phyloP scores from a whole-genome alignment of 2,888 invertebrate genomes.

The Cerastoderma edule region DNA sequence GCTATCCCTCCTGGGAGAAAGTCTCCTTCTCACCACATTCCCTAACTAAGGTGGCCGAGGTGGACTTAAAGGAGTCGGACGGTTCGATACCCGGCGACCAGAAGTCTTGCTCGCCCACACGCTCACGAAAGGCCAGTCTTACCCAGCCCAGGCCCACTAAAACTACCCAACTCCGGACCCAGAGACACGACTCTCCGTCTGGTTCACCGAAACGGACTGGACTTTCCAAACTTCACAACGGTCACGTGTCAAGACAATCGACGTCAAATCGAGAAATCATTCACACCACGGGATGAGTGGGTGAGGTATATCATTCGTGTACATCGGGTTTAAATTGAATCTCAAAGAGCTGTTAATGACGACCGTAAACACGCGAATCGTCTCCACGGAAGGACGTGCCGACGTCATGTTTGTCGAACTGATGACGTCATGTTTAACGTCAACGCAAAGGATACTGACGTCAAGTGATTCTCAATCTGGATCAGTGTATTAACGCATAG shows the following conservation, averaged over 20 bases:
- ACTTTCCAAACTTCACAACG: conserved; percentile 33
- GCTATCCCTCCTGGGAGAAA: conserved; percentile 45
- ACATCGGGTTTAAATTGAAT: background rate
- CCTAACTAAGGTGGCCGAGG: conserved; percentile 47
- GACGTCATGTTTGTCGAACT: background rate
- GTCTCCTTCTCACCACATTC: conserved; percentile 53
- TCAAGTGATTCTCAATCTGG: background rate
- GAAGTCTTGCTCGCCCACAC: conserved; percentile 17
- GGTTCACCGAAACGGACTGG: conserved; percentile 41
- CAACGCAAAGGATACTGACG: background rate
- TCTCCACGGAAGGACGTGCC: background rate
- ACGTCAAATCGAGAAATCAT: conserved; percentile 38
- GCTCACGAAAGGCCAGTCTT: conserved; percentile 13
- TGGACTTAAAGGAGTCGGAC: conserved; percentile 27
- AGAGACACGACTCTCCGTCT: conserved; percentile 3
- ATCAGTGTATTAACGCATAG: no score
- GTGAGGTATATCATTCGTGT: no score
- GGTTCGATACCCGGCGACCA: background rate
- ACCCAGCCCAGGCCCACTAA: conserved; percentile 4
- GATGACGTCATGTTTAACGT: background rate
- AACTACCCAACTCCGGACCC: conserved; percentile 2
- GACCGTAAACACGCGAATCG: background rate
- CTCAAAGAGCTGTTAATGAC: background rate
- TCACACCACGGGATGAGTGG: conserved; percentile 51
- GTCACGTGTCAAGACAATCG: conserved; percentile 40